Evolutionary conservation across 2,888 invertebrate species (phyloP), one percentile per base, ranked within the genome.

Genomic region (Acheta domesticus): DNA sequence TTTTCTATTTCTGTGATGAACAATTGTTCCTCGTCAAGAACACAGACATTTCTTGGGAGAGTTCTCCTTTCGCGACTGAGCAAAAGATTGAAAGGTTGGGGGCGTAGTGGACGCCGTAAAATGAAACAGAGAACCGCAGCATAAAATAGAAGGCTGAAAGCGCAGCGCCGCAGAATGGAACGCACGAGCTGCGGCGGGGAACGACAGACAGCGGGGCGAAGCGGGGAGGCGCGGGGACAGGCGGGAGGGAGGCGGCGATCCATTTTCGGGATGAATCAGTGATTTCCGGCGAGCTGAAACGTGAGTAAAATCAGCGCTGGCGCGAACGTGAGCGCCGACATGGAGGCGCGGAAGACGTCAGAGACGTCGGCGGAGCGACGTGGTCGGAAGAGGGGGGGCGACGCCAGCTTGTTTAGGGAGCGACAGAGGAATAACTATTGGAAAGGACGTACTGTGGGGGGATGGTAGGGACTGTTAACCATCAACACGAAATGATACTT

Each of bases 231-330:
- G n/a, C 62, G 14, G 62, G 16, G 14, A n/a, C 12, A 4, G n/a
- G 14, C 62, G 14, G 62, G 16, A n/a, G n/a, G 62, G 62, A 62
- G n/a, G 62, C 62, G n/a, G n/a, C 62, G 62, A 62, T 62, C 62
- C 62, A 62, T 62, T 62, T 62, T 62, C 62, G 62, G 62, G 62
- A 62, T 62, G 62, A 62, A 62, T 62, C 62, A n/a, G 62, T 19
- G 62, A 62, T 19, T n/a, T 62, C 62, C 62, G 62, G n/a, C 62
- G 62, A 62, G n/a, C 16, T 62, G 16, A 62, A 62, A 62, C 62
- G 62, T 62, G 62, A 62, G 62, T n/a, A 62, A 62, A 62, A 62
- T 62, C 62, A 19, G n/a, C n/a, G 62, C n/a, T 36, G 36, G 62
- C 62, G n/a, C 62, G 62, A 62, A 62, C n/a, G 62, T 62, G 62